Evolutionary conservation across 1,140 invertebrate genomes (phyloP).

Genomic region (Drosophila sucinea): DNA sequence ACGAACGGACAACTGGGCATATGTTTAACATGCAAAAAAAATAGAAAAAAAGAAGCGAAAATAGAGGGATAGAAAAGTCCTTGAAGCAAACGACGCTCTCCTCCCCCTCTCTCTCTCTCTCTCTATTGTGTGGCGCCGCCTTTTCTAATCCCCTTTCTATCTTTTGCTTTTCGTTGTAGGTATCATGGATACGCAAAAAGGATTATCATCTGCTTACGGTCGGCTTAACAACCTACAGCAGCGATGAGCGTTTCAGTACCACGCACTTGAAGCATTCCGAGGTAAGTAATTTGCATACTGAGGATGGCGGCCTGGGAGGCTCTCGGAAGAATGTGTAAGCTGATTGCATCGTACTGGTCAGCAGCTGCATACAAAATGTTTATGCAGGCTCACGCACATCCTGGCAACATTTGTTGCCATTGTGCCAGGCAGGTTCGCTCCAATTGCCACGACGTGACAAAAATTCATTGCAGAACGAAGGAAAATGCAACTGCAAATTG

Average conservation of each 20-base stretch:
- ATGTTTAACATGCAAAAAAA: slow-evolving; percentile 53
- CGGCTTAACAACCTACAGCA: slow-evolving; percentile 92
- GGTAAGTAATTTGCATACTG: slow-evolving; percentile 83
- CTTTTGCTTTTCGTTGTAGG: slow-evolving; percentile 82
- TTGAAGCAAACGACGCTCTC: slow-evolving; percentile 25
- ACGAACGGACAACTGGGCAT: slow-evolving; percentile 51
- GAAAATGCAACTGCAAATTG: slow-evolving; percentile 35
- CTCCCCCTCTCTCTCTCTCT: too few relatives aligned
- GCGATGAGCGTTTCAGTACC: slow-evolving; percentile 93
- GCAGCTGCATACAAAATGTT: slow-evolving; percentile 48
- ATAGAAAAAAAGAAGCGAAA: slow-evolving; percentile 3
- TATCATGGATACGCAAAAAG: slow-evolving; percentile 92
- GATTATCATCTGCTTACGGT: slow-evolving; percentile 92
- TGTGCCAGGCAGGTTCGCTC: slow-evolving; percentile 38
- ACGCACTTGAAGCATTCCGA: slow-evolving; percentile 93
- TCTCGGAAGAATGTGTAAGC: background rate
- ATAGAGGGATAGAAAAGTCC: slow-evolving; percentile 24
- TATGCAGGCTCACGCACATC: slow-evolving; percentile 26
- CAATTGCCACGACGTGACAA: slow-evolving; percentile 59
- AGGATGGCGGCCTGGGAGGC: slow-evolving; percentile 7
- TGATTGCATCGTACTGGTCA: slow-evolving; percentile 40
- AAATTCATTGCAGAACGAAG: slow-evolving; percentile 41
- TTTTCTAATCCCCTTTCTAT: slow-evolving; percentile 23
- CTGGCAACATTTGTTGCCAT: slow-evolving; percentile 38
- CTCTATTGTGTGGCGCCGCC: slow-evolving; percentile 7